Evolutionary conservation across 2,113 vertebrate species (phyloP).

Genomic region (Catharus bicknelli): DNA sequence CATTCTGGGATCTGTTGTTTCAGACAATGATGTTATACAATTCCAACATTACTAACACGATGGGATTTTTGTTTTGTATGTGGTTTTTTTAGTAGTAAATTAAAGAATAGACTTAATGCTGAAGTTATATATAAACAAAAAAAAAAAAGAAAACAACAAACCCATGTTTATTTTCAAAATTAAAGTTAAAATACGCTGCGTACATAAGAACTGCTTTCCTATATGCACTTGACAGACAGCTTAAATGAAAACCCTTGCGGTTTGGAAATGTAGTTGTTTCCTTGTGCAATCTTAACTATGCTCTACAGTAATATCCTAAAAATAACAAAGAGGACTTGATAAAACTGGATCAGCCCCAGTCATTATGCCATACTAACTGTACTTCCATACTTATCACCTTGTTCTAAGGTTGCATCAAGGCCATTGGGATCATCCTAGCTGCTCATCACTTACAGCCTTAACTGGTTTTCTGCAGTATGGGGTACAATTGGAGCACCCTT

Average conservation of each 20-base stretch:
- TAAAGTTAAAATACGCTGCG: neutral
- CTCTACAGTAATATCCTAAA: neutral
- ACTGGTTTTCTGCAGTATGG: neutral
- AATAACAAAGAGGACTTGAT: neutral
- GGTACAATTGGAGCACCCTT: neutral
- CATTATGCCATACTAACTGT: neutral
- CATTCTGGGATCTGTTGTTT: neutral
- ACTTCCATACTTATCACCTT: neutral
- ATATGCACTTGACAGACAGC: neutral
- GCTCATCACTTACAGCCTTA: neutral
- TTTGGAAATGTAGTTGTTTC: neutral
- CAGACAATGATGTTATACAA: neutral
- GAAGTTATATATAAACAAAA: neutral
- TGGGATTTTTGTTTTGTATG: neutral
- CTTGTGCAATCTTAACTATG: neutral
- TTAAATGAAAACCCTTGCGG: neutral
- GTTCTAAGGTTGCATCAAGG: neutral
- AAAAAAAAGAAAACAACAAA: neutral
- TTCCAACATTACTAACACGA: neutral
- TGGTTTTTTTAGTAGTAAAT: neutral
- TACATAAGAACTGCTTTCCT: neutral
- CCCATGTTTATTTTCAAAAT: neutral
- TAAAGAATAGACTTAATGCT: fast-evolving
- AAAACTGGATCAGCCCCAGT: neutral
- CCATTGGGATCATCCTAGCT: neutral